These are phyloP conservation scores for Mastomys natalensis DNA, from an alignment of 2,113 vertebrate genomes.

Conservation along the genomic window DNA sequence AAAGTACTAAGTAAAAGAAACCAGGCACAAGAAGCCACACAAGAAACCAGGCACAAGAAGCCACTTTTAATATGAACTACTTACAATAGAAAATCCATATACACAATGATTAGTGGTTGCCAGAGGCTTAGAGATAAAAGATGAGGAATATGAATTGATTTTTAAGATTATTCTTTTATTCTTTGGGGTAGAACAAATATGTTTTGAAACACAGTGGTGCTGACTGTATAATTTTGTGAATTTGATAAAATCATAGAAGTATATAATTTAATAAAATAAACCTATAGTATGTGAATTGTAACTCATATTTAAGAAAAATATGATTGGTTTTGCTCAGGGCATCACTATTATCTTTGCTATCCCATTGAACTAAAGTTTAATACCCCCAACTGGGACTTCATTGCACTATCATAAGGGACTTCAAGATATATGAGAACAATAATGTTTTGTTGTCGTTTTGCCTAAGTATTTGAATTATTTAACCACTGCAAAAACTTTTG, in stretches of 20 bases:
- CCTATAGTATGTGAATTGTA: not conserved
- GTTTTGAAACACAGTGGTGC: not conserved
- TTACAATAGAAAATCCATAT: slow-evolving; percentile 32
- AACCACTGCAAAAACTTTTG: not conserved
- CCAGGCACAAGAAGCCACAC: not conserved
- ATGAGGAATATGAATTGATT: not conserved
- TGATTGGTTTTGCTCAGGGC: not conserved
- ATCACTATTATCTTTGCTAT: not conserved
- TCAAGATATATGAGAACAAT: not conserved
- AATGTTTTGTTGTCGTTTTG: not conserved
- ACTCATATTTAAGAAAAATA: not conserved
- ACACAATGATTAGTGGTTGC: not conserved
- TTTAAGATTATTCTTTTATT: not conserved
- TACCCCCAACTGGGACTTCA: not conserved
- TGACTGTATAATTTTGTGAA: not conserved
- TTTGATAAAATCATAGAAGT: not conserved
- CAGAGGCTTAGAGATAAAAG: not conserved
- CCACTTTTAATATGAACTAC: not conserved
- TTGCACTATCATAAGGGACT: not conserved
- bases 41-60: not conserved
- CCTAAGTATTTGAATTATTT: not conserved
- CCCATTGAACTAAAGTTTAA: not conserved
- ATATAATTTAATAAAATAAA: slow-evolving; percentile 3
- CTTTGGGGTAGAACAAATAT: not conserved
- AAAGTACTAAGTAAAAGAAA: not conserved